Conservation (phyloP, 2,797 vertebrate species). For the Triplophysa bombifrons region DNA sequence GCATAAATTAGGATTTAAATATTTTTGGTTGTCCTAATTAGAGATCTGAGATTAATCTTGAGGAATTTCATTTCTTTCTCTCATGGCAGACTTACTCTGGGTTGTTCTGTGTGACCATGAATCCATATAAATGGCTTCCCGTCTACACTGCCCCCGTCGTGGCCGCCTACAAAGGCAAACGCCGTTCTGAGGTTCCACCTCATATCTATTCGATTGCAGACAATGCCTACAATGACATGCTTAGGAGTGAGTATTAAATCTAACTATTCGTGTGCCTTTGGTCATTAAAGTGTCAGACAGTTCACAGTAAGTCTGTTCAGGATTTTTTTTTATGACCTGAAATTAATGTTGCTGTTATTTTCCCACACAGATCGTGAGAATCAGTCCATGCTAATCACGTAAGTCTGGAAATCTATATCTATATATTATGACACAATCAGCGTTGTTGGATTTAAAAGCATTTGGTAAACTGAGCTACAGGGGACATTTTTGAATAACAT, state of each 20-base stretch:
- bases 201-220: constrained; percentile 93
- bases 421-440: not conserved
- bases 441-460: not conserved
- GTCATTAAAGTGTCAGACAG: not conserved
- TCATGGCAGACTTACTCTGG: constrained; percentile 88
- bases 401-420: constrained; percentile 70
- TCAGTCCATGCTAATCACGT: constrained; percentile 98
- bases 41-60: not conserved
- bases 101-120: constrained; percentile 92
- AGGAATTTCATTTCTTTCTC: constrained; percentile 33
- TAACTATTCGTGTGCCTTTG: not conserved
- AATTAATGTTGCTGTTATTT: constrained; percentile 21
- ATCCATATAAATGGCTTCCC: constrained; percentile 94
- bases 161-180: constrained; percentile 89
- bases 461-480: not conserved
- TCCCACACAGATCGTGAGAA: constrained; percentile 87
- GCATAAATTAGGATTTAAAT: not conserved
- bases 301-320: not conserved
- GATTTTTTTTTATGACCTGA: not conserved
- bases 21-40: not conserved
- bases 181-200: constrained; percentile 84
- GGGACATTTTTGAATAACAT: not conserved
- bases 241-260: constrained; percentile 82
- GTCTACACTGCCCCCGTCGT: constrained; percentile 88
- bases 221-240: constrained; percentile 92